Percentiles rank a stretch among this genome's conserved stretches.
Conservation (phyloP, 2,797 vertebrate species). For the Microctenopoma lineatum region DNA sequence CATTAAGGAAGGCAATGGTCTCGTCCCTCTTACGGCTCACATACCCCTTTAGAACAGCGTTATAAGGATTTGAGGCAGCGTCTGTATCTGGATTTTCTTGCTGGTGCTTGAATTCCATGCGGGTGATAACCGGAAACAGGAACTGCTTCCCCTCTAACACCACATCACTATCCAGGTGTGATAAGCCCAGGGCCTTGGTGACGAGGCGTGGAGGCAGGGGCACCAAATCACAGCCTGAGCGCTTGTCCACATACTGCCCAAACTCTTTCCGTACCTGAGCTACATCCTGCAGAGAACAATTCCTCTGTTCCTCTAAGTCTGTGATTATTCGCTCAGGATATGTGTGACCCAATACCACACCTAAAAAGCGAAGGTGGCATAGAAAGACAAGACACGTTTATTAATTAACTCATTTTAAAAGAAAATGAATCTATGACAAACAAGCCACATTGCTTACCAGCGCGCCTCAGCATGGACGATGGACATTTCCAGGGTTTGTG, state of each 20-base stretch:
- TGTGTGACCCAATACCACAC: constrained; percentile 71
- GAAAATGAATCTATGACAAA: neutral
- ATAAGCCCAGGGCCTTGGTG: constrained; percentile 62
- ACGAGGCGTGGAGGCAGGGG: constrained; percentile 76
- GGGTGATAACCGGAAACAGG: constrained; percentile 79
- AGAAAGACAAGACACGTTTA: neutral
- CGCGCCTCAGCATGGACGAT: constrained; percentile 69
- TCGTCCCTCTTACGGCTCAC: constrained; percentile 81
- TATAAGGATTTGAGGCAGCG: constrained; percentile 76
- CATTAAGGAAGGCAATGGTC: constrained; percentile 79
- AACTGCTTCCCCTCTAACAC: constrained; percentile 59
- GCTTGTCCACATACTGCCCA: constrained; percentile 74
- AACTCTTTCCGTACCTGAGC: constrained; percentile 70
- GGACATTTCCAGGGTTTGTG: constrained; percentile 84
- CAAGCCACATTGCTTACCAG: constrained; percentile 61
- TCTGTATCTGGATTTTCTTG: constrained; percentile 68
- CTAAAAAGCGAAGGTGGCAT: constrained; percentile 43
- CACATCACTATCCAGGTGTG: constrained; percentile 29
- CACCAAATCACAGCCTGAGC: constrained; percentile 78
- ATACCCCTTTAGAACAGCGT: constrained; percentile 80
- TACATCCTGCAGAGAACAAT: constrained; percentile 77
- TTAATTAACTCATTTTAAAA: neutral
- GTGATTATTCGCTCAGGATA: constrained; percentile 75
- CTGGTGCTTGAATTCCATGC: constrained; percentile 83
- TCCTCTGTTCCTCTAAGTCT: constrained; percentile 76